These are phyloP conservation scores for Coleophora deauratella DNA, from an alignment of 2,888 invertebrate species.

Conservation along the genomic window DNA sequence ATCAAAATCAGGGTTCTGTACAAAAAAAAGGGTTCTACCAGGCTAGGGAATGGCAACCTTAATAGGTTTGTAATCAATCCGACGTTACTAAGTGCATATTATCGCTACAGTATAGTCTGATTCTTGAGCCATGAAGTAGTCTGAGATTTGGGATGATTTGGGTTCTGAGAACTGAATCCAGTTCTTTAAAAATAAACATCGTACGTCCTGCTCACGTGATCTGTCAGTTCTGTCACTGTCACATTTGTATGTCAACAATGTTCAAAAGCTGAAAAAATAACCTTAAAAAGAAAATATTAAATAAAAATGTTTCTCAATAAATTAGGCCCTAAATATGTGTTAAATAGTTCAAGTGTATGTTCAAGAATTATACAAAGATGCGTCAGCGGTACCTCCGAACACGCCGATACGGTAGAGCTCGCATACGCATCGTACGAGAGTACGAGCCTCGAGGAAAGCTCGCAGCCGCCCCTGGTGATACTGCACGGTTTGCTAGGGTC, in stretches of 20 bases:
- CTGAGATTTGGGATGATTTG: no score
- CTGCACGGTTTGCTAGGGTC: constrained; percentile 95
- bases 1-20: no score
- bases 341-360: constrained; percentile 19
- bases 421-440: constrained; percentile 80
- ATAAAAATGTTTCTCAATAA: constrained; percentile 40
- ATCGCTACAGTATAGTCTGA: no score
- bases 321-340: constrained; percentile 28
- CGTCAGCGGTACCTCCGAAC: constrained; percentile 33
- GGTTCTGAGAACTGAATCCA: no score
- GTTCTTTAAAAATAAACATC: no score
- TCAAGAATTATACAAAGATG: constrained; percentile 27
- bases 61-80: no score
- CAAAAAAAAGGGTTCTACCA: no score
- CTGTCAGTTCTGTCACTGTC: no score
- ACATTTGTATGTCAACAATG: constrained; percentile 13
- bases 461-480: constrained; percentile 81
- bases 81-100: no score
- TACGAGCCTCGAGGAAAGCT: constrained; percentile 36
- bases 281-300: constrained; percentile 18
- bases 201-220: no score
- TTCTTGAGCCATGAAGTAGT: no score
- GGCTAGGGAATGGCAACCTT: no score
- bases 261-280: constrained; percentile 11
- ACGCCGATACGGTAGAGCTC: constrained; percentile 74